Evolutionary conservation across 1,140 invertebrate species (phyloP).

Genomic region (Episyrphus balteatus): DNA sequence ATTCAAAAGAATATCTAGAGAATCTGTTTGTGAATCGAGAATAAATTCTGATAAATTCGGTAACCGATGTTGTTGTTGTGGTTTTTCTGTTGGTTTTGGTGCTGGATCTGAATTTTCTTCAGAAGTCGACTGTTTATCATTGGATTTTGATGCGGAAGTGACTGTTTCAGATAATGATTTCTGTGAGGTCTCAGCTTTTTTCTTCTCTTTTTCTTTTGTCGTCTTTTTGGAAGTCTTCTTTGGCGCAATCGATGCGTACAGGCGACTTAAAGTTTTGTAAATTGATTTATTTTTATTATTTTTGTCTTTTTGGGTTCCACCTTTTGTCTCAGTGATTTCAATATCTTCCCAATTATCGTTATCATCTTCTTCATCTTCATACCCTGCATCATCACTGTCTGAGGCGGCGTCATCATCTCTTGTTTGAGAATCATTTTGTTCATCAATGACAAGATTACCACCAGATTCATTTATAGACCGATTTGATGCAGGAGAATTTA

Average conservation of each 20-base stretch:
- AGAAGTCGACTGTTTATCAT: neutral
- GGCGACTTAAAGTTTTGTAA: neutral
- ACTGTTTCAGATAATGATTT: neutral
- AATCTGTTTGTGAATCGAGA: slow-evolving; percentile 3
- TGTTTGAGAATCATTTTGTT: neutral
- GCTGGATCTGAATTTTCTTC: neutral
- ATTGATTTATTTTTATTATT: neutral
- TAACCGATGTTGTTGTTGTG: neutral
- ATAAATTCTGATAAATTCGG: too few species aligned
- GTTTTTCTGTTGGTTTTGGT: neutral
- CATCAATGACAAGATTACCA: too few species aligned
- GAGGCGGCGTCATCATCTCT: neutral
- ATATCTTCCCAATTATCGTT: slow-evolving; percentile 12
- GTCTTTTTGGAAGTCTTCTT: too few species aligned
- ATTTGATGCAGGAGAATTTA: too few species aligned
- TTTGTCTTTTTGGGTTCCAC: neutral
- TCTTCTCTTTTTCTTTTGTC: neutral
- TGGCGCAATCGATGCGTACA: neutral
- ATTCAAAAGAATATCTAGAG: slow-evolving; percentile 4
- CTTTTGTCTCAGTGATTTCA: slow-evolving; percentile 6
- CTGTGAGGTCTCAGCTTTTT: neutral
- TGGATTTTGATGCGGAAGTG: neutral
- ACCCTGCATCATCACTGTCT: neutral
- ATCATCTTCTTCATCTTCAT: slow-evolving; percentile 5
- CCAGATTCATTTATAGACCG: too few species aligned